Evolutionary conservation across 64 coral and sea anemone genomes (phyloP), one percentile per base, ranked within the genome.

Genomic region (Catalaphyllia jardinei): DNA sequence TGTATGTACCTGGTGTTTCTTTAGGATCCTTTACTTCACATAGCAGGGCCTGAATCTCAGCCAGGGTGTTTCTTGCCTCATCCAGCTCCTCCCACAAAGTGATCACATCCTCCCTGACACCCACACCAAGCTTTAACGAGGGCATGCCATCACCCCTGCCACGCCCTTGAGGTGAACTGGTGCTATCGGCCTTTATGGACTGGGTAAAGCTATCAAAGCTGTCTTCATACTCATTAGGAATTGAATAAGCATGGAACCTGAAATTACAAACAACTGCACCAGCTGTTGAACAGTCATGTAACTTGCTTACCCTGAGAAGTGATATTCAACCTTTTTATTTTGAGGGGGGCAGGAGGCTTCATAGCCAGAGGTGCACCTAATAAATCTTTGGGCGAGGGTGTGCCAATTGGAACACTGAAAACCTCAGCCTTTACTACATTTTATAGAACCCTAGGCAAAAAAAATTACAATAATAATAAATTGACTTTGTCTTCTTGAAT

Each of bases 21-120:
- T 78, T 96, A 18, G 88, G 86, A 88, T 96, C 95, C 11, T 51
- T 90, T 27, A 99, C 76, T 62, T 99, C 88, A 71, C 87, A 93
- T 38, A 88, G 89, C 52, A 99, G 79, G 29, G 93, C 97, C 87
- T 99, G 93, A 30, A 95, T 93, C 79, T 99, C 97, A 24, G 97
- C 97, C 52, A 99, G 38, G 0, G 87, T 86, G 29, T 95, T 95
- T 42, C 94, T 91, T 69, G 97, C 97, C 50, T 95, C 91, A 89
- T 95, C 94, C 20, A 99, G 81, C 46, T 99, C 97, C 24, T 99
- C 90, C 94, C 97, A 95, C 30, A 99, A 29, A 14, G 91, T 93
- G 10, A 99, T 93, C 19, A 99, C 97, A 89, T 99, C 97, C 46
- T 95, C 93, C 24, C 97, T 84, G n/a, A 95, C 93, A 0, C 97